Evolutionary conservation across 2,797 vertebrate genomes (phyloP).

Genomic region (Cichlasoma orientale): DNA sequence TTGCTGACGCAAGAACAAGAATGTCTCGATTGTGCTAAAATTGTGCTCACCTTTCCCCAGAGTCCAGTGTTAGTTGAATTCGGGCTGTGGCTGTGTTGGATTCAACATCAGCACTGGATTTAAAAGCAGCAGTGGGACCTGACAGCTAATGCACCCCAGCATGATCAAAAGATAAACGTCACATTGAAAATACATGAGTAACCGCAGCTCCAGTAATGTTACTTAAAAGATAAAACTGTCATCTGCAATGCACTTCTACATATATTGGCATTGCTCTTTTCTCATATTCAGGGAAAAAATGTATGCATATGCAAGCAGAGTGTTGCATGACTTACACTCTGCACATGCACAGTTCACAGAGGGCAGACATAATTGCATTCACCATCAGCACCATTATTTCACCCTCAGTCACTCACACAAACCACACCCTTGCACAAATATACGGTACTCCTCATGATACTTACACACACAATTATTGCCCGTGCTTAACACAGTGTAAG

Average conservation of each 20-base stretch:
- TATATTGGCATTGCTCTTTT: conserved; percentile 6
- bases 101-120: conserved; percentile 6
- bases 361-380: conserved; percentile 18
- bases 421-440: conserved; percentile 34
- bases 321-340: background rate
- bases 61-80: conserved; percentile 16
- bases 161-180: conserved; percentile 28
- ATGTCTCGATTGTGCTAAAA: conserved; percentile 32
- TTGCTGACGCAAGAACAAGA: conserved; percentile 35
- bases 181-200: conserved; percentile 10
- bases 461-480: conserved; percentile 22
- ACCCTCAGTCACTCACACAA: conserved; percentile 24
- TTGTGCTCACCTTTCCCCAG: conserved; percentile 27
- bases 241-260: conserved; percentile 13
- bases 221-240: conserved; percentile 21
- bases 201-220: conserved; percentile 18
- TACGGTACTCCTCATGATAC: background rate
- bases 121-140: background rate
- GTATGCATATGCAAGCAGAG: background rate
- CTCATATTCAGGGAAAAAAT: background rate
- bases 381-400: conserved; percentile 33
- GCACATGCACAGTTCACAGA: conserved; percentile 1
- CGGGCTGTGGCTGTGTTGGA: background rate
- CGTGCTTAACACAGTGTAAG: conserved; percentile 40
- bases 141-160: conserved; percentile 14